A percentile compares a stretch with the other conserved stretches of the same genome.
phyloP scores from a whole-genome alignment of 1,140 invertebrate genomes.

The Eriocheir sinensis region DNA sequence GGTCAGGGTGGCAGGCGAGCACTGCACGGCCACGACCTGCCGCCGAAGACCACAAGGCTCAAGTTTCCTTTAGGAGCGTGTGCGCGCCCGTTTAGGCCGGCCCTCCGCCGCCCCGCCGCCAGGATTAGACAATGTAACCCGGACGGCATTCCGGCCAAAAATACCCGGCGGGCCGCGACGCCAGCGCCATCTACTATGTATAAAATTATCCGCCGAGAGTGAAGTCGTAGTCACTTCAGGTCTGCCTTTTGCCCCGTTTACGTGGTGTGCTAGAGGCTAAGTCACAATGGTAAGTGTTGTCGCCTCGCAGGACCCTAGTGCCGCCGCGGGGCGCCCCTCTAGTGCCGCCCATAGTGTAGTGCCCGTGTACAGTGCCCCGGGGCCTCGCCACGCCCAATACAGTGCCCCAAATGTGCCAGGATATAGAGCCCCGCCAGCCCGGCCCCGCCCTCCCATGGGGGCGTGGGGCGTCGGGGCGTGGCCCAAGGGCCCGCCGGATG shows the following conservation, averaged over 20 bases:
- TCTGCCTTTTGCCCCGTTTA: conserved; percentile 76
- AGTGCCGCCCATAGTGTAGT: conserved; percentile 52
- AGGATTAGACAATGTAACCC: conserved; percentile 77
- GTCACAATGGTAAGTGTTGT: conserved; percentile 71
- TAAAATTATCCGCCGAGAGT: conserved; percentile 72
- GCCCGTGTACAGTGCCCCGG: not conserved
- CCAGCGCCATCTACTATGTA: conserved; percentile 75
- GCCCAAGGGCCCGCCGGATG: not conserved
- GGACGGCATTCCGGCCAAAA: conserved; percentile 76
- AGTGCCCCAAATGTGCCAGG: conserved; percentile 41
- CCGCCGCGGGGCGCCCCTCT: not conserved
- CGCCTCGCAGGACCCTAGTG: conserved; percentile 41
- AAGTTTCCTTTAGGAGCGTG: conserved; percentile 74
- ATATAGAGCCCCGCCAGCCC: conserved; percentile 20
- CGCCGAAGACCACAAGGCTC: conserved; percentile 58
- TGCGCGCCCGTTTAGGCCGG: conserved; percentile 74
- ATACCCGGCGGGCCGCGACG: conserved; percentile 66
- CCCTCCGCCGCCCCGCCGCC: conserved; percentile 64
- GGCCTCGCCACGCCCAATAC: conserved; percentile 26
- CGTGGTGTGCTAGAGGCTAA: conserved; percentile 77
- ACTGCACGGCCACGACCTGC: conserved; percentile 57
- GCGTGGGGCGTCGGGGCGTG: not conserved
- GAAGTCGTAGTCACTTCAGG: conserved; percentile 72
- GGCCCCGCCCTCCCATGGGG: conserved; percentile 28
- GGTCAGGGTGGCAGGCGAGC: conserved; percentile 46